Evolutionary conservation across 2,888 invertebrate species (phyloP).

Genomic region (Meghimatium bilineatum): DNA sequence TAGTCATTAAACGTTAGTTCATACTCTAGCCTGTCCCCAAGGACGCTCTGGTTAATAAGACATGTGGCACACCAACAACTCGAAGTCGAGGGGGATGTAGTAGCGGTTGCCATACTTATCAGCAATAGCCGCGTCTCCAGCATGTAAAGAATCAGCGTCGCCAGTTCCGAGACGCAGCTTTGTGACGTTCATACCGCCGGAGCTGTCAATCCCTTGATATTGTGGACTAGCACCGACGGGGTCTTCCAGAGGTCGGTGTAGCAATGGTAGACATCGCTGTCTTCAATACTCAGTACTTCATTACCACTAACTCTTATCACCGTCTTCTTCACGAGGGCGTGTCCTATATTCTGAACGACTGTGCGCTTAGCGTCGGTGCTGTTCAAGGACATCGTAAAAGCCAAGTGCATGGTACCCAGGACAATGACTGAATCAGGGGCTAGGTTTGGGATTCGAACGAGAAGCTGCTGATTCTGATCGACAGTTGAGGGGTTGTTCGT

Average conservation of each 20-base stretch:
- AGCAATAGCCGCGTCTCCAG: not conserved
- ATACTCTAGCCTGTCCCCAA: not conserved
- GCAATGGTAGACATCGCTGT: constrained; percentile 5
- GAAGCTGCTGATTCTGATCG: constrained; percentile 16
- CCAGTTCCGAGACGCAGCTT: not conserved
- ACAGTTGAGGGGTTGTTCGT: not conserved
- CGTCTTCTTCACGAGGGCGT: not conserved
- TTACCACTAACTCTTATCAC: not conserved
- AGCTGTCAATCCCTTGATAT: not conserved
- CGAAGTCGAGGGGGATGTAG: not conserved
- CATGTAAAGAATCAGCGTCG: not conserved
- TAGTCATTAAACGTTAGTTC: not conserved
- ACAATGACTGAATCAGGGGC: not conserved
- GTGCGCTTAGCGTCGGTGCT: constrained; percentile 15
- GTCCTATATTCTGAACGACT: not conserved
- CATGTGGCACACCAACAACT: not conserved
- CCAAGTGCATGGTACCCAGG: not conserved
- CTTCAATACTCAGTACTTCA: not conserved
- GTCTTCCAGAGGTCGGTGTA: constrained; percentile 13
- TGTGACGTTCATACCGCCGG: not conserved
- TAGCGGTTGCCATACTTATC: not conserved
- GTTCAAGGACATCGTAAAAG: constrained; percentile 4
- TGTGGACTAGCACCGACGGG: not conserved
- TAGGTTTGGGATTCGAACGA: not conserved
- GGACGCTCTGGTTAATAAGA: not conserved